Evolutionary conservation across 1,140 invertebrate genomes (phyloP), one percentile per base, ranked within the genome.

Genomic region (Homalodisca vitripennis): DNA sequence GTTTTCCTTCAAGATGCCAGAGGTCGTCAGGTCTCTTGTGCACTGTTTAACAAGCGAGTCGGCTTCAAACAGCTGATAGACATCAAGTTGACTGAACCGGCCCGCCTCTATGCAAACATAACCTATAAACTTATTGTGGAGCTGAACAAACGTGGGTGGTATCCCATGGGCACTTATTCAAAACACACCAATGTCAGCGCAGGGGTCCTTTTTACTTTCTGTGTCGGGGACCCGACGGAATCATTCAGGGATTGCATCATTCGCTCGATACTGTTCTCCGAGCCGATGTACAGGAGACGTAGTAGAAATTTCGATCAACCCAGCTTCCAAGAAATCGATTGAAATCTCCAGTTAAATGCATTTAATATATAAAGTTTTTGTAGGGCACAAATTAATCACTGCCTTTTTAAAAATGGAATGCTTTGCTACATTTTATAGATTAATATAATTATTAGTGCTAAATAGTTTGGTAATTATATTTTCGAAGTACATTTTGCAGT

Each of bases 71-170:
- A 85, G 34, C 80, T 91, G 69, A 84, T 92, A 64, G 90, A 92
- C 77, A 89, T 93, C 70, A 87, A 85, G 65, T 92, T 92, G 77
- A 91, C 92, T 80, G 80, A 90, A 76, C 84, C 87, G 68, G 86
- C 89, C n/a, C 34, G 24, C 41, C 41, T 66, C 26, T 66, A 46
- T 27, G 41, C 24, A 12, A 66, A 66, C 75, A 91, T 90, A 83
- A 86, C 88, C 47, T 92, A 92, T 77, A 88, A 90, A 78, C 86
- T 93, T 66, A 90, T 88, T 17, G 89, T 92, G 14, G 89, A 91
- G 51, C 87, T 93, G 78, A 92, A 92, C 79, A 91, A 91, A 78
- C 80, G 85, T 69, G 90, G 90, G 17, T 88, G 86, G 83, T 92
- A 92, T 80, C 89, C 89, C 13, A 87, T 88, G 79, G 90, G 88